A percentile compares a stretch with the other conserved stretches of the same genome.
phyloP scores from a whole-genome alignment of 1,140 invertebrate species.

The Uloborus diversus region DNA sequence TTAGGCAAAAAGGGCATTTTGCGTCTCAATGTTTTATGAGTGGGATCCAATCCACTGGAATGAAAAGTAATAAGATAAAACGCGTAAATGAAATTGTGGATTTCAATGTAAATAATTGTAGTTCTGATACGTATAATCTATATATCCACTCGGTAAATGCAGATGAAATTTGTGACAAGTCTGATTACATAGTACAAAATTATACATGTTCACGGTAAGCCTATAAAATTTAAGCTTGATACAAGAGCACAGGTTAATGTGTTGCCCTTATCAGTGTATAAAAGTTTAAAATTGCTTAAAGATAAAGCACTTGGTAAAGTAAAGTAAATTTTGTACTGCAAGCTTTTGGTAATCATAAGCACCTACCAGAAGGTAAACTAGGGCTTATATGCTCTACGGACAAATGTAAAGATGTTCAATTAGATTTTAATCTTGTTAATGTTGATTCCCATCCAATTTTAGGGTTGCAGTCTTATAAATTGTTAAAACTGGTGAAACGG shows the following conservation, averaged over 20 bases:
- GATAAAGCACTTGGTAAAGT: background rate
- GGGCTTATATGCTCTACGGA: background rate
- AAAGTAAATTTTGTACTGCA: background rate
- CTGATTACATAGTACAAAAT: too few relatives aligned
- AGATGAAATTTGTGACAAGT: background rate
- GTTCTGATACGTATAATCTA: background rate
- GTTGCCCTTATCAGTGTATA: background rate
- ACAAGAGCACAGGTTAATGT: constrained; percentile 23
- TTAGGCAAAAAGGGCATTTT: constrained; percentile 21
- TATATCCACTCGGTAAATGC: background rate
- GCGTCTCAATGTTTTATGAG: too few relatives aligned
- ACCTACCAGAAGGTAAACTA: too few relatives aligned
- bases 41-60: too few relatives aligned
- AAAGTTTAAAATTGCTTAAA: background rate
- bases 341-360: too few relatives aligned
- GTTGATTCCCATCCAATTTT: background rate
- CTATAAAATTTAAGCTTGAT: constrained; percentile 35
- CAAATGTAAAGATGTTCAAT: background rate
- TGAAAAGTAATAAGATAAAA: too few relatives aligned
- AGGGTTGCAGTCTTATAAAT: background rate
- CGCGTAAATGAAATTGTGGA: too few relatives aligned
- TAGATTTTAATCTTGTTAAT: background rate
- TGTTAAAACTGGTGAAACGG: background rate
- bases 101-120: background rate
- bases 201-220: too few relatives aligned